A percentile compares a stretch with the other conserved stretches of the same genome.
phyloP scores from a whole-genome alignment of 1,140 invertebrate species.

The Bombus impatiens region DNA sequence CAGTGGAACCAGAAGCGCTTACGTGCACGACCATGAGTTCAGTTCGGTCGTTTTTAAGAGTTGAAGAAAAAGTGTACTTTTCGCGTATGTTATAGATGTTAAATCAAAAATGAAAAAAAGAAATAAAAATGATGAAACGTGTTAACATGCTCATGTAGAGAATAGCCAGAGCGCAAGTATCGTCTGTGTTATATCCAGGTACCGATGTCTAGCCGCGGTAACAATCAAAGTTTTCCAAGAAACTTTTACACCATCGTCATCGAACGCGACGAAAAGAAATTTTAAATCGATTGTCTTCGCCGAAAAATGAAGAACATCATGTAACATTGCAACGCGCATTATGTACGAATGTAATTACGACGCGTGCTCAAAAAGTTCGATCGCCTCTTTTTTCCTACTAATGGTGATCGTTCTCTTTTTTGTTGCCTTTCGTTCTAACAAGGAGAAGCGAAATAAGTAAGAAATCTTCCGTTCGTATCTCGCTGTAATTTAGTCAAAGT shows the following conservation, averaged over 20 bases:
- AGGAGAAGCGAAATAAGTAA: background rate
- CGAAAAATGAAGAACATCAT: background rate
- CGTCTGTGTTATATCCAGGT: conserved; percentile 34
- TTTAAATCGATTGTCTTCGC: background rate
- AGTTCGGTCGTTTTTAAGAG: conserved; percentile 16
- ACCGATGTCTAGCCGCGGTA: conserved; percentile 32
- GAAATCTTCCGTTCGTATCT: background rate
- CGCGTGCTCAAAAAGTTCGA: conserved; percentile 34
- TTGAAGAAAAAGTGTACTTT: conserved; percentile 31
- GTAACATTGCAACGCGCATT: background rate
- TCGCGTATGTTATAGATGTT: conserved; percentile 30
- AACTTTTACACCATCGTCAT: conserved; percentile 18
- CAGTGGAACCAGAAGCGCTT: conserved; percentile 19
- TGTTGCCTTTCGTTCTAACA: background rate
- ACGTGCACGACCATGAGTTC: conserved; percentile 1
- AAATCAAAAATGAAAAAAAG: conserved; percentile 7
- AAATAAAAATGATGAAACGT: conserved; percentile 6
- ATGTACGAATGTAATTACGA: background rate
- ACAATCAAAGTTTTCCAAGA: conserved; percentile 3
- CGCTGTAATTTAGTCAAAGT: background rate
- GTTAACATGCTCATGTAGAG: conserved; percentile 39
- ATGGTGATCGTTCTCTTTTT: background rate
- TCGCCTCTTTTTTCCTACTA: background rate
- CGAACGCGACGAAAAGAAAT: background rate
- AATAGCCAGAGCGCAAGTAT: conserved; percentile 34